These are phyloP conservation scores for Orthosia gothica DNA, from an alignment of 2,888 invertebrate genomes.

Conservation along the genomic window DNA sequence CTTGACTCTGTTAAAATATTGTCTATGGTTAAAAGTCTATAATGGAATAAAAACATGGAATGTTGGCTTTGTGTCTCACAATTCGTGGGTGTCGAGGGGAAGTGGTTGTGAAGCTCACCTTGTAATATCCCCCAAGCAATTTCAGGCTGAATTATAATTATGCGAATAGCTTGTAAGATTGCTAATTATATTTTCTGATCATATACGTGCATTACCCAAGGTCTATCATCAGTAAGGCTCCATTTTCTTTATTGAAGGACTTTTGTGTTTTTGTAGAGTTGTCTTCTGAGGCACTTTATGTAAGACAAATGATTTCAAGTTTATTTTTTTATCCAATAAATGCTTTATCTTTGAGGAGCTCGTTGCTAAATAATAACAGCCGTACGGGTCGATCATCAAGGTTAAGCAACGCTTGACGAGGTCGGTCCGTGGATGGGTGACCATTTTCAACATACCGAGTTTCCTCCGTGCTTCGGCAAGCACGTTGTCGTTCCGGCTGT, in stretches of 20 bases:
- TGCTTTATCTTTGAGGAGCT: too few relatives aligned
- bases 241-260: neutral
- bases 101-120: slow-evolving; percentile 12
- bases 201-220: slow-evolving; percentile 19
- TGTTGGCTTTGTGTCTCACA: slow-evolving; percentile 47
- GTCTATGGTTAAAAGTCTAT: slow-evolving; percentile 35
- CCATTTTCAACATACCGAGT: too few relatives aligned
- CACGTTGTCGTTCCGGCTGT: too few relatives aligned
- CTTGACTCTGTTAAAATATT: slow-evolving; percentile 46
- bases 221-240: neutral
- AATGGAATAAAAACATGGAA: slow-evolving; percentile 58
- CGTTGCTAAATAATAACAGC: too few relatives aligned
- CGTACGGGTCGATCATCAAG: too few relatives aligned
- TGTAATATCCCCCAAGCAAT: slow-evolving; percentile 25
- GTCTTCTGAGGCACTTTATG: too few relatives aligned
- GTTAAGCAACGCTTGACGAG: too few relatives aligned
- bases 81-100: slow-evolving; percentile 4
- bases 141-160: slow-evolving; percentile 41
- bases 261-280: too few relatives aligned
- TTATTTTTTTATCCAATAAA: too few relatives aligned
- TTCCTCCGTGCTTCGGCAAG: too few relatives aligned
- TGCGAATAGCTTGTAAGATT: slow-evolving; percentile 23
- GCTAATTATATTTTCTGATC: neutral
- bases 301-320: too few relatives aligned
- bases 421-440: too few relatives aligned